These are phyloP conservation scores for Spondyliosoma cantharus DNA, from an alignment of 2,797 vertebrate genomes.

Conservation along the genomic window DNA sequence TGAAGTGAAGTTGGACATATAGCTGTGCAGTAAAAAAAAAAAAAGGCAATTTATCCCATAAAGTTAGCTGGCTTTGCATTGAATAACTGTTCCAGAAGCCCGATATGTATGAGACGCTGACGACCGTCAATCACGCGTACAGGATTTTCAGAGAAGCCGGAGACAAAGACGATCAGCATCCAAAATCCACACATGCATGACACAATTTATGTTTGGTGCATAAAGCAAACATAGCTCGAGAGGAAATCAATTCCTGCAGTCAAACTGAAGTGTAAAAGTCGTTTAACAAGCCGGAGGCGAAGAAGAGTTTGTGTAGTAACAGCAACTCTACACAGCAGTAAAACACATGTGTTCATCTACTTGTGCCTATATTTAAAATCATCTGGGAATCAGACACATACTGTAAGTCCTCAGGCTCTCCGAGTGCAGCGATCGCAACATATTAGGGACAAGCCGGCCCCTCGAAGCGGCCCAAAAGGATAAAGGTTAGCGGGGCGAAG, in stretches of 20 bases:
- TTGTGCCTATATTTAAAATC: conserved; percentile 32
- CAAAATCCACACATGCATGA: conserved; percentile 38
- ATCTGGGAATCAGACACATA: conserved; percentile 11
- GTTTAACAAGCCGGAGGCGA: conserved; percentile 33
- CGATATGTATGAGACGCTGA: conserved; percentile 21
- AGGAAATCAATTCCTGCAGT: conserved; percentile 30
- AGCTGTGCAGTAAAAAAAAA: neutral
- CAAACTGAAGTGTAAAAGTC: conserved; percentile 36
- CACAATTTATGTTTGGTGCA: conserved; percentile 41
- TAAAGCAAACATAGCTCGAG: conserved; percentile 37
- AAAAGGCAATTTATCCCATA: conserved; percentile 13
- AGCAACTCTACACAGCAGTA: conserved; percentile 44
- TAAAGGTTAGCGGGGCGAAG: conserved; percentile 35
- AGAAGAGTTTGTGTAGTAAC: conserved; percentile 19
- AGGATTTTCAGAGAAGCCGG: conserved; percentile 2
- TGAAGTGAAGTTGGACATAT: conserved; percentile 1
- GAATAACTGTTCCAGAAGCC: conserved; percentile 10
- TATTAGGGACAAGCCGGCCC: conserved; percentile 32
- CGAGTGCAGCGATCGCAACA: conserved; percentile 36
- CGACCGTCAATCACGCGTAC: conserved; percentile 22
- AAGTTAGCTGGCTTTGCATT: conserved; percentile 23
- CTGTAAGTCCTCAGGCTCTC: conserved; percentile 12
- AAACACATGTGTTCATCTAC: conserved; percentile 43
- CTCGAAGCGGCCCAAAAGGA: conserved; percentile 24
- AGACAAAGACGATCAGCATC: conserved; percentile 25